Base-by-base conservation (phyloP, 2,113 vertebrate species). In the Rhinopomastus cyanomelas region DNA sequence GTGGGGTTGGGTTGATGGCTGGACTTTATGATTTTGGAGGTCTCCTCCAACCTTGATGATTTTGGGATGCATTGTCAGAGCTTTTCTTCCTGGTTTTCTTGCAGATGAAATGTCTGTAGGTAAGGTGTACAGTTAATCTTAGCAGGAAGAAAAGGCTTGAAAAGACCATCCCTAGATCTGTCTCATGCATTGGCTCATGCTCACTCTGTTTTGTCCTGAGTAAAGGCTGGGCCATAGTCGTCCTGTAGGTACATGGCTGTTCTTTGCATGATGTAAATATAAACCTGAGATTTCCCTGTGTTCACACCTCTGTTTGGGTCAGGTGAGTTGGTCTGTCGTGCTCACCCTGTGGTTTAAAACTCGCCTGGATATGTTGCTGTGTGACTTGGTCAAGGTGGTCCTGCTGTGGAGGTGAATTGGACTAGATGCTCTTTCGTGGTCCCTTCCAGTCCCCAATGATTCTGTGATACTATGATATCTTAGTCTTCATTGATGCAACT, bases 71-170 rank as follows among this genome's bases (percentile, higher is more conserved):
- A 13, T 19, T 65, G 27, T 19, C 15, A 60, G 29, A 59, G 29
- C 46, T 71, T 84, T 44, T 16, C 21, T 56, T 88, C 13, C 23
- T 1, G 0, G 19, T 88, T 91, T 81, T 90, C 20, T 56, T 39
- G 0, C 26, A 81, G 74, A 67, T 23, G 4, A n/a, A 20, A 8
- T n/a, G 8, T 17, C 12, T 15, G 12, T 46, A 51, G 46, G 0
- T 56, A 37, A 77, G 46, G 57, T 34, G 60, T 46, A 4, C 11
- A 20, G 0, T 71, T 76, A 66, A n/a, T 36, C 3, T 74, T 36
- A 81, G 4, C 9, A 26, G 21, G 44, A 66, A 30, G 25, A 11
- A 17, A 57, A 53, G 32, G 26, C 25, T 44, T 48, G 34, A 51
- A 34, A 6, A 42, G 51, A 59, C 48, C 65, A 52, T 74, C 29